Conservation (phyloP, 2,113 vertebrate genomes). For the Oxyura jamaicensis region DNA sequence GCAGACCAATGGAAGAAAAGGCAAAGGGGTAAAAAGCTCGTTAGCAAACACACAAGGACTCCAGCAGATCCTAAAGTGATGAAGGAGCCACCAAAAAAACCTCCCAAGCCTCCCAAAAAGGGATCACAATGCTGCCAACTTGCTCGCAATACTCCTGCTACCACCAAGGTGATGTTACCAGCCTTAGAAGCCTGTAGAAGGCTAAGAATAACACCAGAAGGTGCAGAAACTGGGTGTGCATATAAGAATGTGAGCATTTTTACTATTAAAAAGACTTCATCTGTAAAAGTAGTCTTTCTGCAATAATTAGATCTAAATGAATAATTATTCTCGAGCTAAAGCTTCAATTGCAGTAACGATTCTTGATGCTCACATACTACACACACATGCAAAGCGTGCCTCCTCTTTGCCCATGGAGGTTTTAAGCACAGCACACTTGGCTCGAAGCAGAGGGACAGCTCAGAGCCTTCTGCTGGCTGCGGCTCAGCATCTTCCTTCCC, state of each 20-base stretch:
- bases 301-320: background rate
- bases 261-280: background rate
- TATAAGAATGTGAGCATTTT: too few species aligned
- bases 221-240: background rate
- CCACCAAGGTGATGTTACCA: background rate
- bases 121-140: background rate
- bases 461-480: background rate
- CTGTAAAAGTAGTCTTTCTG: background rate
- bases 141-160: background rate
- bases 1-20: background rate
- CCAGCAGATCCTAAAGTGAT: background rate
- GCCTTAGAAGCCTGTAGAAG: background rate
- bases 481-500: background rate
- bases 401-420: background rate
- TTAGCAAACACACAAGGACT: background rate
- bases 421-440: background rate
- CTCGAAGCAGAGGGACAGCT: background rate
- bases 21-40: background rate
- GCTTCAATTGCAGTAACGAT: background rate
- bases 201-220: background rate
- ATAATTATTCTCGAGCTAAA: background rate
- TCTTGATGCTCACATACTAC: background rate
- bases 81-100: background rate
- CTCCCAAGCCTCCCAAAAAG: background rate
- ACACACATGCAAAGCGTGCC: fast-evolving